These are phyloP conservation scores for Zygaena filipendulae DNA, from an alignment of 2,888 invertebrate species.

Conservation along the genomic window DNA sequence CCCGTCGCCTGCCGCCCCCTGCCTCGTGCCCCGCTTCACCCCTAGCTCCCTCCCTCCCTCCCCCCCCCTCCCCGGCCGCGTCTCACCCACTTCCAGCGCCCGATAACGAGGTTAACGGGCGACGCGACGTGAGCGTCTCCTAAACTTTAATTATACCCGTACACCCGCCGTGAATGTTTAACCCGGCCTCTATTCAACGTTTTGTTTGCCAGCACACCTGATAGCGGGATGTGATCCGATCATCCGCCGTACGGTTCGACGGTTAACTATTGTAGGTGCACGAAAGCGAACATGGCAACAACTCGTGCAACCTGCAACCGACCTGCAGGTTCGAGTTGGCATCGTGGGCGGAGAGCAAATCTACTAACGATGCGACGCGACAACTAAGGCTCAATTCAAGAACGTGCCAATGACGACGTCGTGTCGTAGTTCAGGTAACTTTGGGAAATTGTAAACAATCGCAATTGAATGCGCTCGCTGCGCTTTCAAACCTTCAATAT, in stretches of 20 bases:
- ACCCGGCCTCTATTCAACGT: conserved; percentile 60
- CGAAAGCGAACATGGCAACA: conserved; percentile 38
- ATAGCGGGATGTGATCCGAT: conserved; percentile 53
- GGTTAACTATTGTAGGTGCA: conserved; percentile 49
- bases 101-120: conserved; percentile 70
- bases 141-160: conserved; percentile 69
- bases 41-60: conserved; percentile 50
- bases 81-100: conserved; percentile 69
- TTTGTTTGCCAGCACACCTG: conserved; percentile 62
- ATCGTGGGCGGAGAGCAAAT: conserved; percentile 25
- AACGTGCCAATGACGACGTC: too few relatives aligned
- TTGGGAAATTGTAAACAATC: conserved; percentile 24
- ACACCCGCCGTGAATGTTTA: conserved; percentile 67
- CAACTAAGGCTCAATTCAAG: conserved; percentile 8
- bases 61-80: conserved; percentile 53
- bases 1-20: conserved; percentile 46
- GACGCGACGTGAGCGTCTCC: conserved; percentile 69
- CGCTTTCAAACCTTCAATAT: conserved; percentile 13
- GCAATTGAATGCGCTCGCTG: conserved; percentile 20
- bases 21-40: conserved; percentile 42
- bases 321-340: conserved; percentile 22
- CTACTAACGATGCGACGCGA: conserved; percentile 27
- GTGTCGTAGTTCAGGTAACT: too few relatives aligned
- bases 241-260: conserved; percentile 37
- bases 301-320: conserved; percentile 25